Evolutionary conservation across 2,888 invertebrate genomes (phyloP).

Genomic region (Dynastes grantii): DNA sequence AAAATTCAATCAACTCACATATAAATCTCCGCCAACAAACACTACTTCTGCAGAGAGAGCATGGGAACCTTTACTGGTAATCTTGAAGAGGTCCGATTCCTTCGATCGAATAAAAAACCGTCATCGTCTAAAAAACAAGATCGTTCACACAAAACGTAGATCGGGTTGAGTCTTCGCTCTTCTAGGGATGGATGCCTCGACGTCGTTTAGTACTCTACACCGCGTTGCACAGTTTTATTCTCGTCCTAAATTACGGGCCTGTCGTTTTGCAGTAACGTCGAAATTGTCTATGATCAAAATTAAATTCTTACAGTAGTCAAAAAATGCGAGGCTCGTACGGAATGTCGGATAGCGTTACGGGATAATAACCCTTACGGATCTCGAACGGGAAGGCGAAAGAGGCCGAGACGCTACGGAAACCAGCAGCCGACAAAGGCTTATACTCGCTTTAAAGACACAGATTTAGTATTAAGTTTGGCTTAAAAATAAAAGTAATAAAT

Average conservation of each 20-base stretch:
- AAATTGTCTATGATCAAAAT: slow-evolving; percentile 63
- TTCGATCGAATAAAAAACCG: slow-evolving; percentile 9
- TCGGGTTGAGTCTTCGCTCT: neutral
- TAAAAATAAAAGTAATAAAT: slow-evolving; percentile 69
- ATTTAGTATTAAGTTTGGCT: slow-evolving; percentile 68
- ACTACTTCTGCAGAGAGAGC: neutral
- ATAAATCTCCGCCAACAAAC: slow-evolving; percentile 23
- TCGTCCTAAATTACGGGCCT: slow-evolving; percentile 52
- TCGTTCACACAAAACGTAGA: slow-evolving; percentile 42
- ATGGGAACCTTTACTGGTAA: slow-evolving; percentile 15
- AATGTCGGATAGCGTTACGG: slow-evolving; percentile 61
- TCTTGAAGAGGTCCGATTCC: slow-evolving; percentile 2
- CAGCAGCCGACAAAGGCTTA: slow-evolving; percentile 68
- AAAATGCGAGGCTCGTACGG: slow-evolving; percentile 66
- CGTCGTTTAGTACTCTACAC: slow-evolving; percentile 17
- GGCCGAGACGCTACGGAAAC: slow-evolving; percentile 46
- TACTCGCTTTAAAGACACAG: slow-evolving; percentile 68
- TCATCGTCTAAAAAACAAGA: slow-evolving; percentile 25
- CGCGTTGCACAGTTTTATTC: slow-evolving; percentile 24
- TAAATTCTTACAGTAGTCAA: slow-evolving; percentile 70
- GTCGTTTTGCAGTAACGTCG: slow-evolving; percentile 57
- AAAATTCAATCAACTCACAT: slow-evolving; percentile 28
- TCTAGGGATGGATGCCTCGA: neutral
- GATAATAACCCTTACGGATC: slow-evolving; percentile 61
- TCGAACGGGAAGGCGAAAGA: slow-evolving; percentile 56